A percentile compares a stretch with the other conserved stretches of the same genome.
These are phyloP conservation scores for Nyctalus aviator DNA, from an alignment of 2,797 vertebrate species.

Conservation along the genomic window DNA sequence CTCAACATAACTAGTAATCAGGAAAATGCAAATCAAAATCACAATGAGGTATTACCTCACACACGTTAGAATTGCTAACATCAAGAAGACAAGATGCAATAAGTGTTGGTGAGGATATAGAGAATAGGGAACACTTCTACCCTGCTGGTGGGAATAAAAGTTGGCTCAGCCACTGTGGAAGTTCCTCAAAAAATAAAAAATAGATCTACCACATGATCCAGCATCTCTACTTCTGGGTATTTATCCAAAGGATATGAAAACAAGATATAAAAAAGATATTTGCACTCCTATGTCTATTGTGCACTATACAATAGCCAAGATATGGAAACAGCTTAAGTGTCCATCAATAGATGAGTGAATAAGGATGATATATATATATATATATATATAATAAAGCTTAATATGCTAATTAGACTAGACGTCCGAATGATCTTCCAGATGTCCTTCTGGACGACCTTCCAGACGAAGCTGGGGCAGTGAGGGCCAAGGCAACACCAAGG, in stretches of 20 bases:
- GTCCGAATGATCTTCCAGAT: no score
- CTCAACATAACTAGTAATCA: not conserved
- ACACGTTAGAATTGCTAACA: not conserved
- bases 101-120: not conserved
- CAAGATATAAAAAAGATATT: not conserved
- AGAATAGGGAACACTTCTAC: not conserved
- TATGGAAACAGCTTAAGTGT: not conserved
- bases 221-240: not conserved
- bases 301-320: not conserved
- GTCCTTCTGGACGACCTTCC: no score
- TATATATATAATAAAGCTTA: no score
- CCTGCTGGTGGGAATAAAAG: not conserved
- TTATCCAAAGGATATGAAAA: not conserved
- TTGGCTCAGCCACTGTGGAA: not conserved
- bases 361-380: not conserved
- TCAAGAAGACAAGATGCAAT: not conserved
- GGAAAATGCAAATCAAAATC: not conserved
- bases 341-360: not conserved
- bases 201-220: not conserved
- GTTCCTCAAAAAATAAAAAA: not conserved
- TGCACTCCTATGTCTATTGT: not conserved
- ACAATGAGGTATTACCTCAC: not conserved
- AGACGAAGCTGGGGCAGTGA: no score
- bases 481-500: no score
- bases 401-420: no score